phyloP scores from a whole-genome alignment of 2,888 invertebrate species.

The Nesidiocoris tenuis region DNA sequence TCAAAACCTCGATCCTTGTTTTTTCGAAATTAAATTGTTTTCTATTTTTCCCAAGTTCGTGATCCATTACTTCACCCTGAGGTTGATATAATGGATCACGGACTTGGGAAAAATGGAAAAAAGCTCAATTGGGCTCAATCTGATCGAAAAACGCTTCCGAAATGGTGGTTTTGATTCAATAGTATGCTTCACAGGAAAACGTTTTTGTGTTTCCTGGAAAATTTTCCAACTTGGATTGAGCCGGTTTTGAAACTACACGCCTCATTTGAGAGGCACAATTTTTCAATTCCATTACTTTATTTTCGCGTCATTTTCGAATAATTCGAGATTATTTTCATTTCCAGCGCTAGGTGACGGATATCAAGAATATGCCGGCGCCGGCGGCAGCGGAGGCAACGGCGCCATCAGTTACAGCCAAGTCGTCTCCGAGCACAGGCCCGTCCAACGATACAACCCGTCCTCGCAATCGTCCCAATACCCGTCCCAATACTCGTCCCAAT shows the following conservation, averaged over 20 bases:
- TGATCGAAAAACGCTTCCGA: too few species aligned
- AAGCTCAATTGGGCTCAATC: too few species aligned
- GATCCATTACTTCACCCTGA: neutral
- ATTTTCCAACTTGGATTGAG: too few species aligned
- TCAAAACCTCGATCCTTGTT: too few species aligned
- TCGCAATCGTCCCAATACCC: neutral
- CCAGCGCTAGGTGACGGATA: slow-evolving; percentile 23
- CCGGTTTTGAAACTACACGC: too few species aligned
- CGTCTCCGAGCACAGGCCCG: slow-evolving; percentile 22
- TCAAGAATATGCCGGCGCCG: slow-evolving; percentile 13
- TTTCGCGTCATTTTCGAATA: neutral
- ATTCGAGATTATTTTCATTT: neutral
- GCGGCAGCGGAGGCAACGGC: slow-evolving; percentile 17
- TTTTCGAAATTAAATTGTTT: too few species aligned
- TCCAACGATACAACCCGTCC: slow-evolving; percentile 7
- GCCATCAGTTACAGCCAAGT: slow-evolving; percentile 43
- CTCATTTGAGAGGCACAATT: neutral
- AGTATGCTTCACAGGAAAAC: too few species aligned
- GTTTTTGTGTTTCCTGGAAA: too few species aligned
- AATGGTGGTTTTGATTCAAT: too few species aligned
- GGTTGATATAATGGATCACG: neutral
- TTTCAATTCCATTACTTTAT: too few species aligned
- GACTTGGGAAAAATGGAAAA: too few species aligned
- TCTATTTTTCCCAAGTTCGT: too few species aligned
- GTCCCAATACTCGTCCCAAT: neutral